Percentiles rank a stretch among this genome's conserved stretches.
Conservation (phyloP, 2,888 invertebrate species). For the Rugalucina vietnamica region DNA sequence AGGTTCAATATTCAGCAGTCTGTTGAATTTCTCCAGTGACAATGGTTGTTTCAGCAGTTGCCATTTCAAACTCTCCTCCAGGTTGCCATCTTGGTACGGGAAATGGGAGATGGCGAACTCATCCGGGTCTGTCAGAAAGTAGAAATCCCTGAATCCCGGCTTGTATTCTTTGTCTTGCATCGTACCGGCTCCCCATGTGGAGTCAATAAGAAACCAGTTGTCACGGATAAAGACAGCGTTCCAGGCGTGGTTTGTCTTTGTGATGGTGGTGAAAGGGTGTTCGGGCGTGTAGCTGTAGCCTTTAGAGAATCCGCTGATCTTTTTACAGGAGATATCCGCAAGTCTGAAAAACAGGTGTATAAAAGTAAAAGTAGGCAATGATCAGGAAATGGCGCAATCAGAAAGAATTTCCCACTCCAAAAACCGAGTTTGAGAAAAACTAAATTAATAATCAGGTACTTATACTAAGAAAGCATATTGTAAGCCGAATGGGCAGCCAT, state of each 20-base stretch:
- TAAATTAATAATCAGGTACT: no score
- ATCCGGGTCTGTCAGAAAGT: slow-evolving; percentile 53
- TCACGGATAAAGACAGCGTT: slow-evolving; percentile 51
- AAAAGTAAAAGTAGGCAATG: no score
- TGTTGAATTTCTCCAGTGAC: slow-evolving; percentile 41
- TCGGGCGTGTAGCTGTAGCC: slow-evolving; percentile 51
- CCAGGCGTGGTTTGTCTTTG: slow-evolving; percentile 59
- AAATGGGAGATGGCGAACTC: slow-evolving; percentile 38
- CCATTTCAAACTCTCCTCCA: slow-evolving; percentile 36
- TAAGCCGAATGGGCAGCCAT: no score
- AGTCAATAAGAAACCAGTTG: slow-evolving; percentile 58
- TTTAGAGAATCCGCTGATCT: slow-evolving; percentile 56
- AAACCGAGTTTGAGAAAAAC: no score
- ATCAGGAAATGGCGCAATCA: no score
- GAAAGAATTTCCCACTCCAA: no score
- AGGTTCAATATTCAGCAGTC: slow-evolving; percentile 14
- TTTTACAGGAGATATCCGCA: slow-evolving; percentile 45
- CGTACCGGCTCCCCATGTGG: slow-evolving; percentile 63
- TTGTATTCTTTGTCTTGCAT: slow-evolving; percentile 31
- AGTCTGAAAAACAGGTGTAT: slow-evolving; percentile 20
- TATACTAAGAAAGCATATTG: no score
- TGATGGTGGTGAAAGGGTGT: slow-evolving; percentile 16
- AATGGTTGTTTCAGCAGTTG: slow-evolving; percentile 42
- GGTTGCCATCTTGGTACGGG: slow-evolving; percentile 24
- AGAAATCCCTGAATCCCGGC: slow-evolving; percentile 38